Percentiles rank a stretch among this genome's conserved stretches.
Evolutionary conservation across 2,888 invertebrate species (phyloP).

Genomic region (Scrobipalpa costella): DNA sequence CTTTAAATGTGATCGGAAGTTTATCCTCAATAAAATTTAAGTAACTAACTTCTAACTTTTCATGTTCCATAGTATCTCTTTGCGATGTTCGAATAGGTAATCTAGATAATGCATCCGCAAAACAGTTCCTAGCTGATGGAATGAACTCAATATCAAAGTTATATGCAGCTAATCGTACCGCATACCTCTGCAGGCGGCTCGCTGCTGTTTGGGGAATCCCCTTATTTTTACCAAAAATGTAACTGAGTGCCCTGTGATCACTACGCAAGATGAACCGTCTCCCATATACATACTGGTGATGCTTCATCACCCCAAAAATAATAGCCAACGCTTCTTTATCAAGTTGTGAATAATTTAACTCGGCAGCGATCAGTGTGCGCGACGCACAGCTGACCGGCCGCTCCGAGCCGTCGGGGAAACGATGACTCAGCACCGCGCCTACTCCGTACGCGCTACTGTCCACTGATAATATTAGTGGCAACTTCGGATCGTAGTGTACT

Average conservation of each 20-base stretch:
- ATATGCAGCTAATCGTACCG: slow-evolving; percentile 44
- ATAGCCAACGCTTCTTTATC: slow-evolving; percentile 31
- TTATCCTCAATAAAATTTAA: slow-evolving; percentile 28
- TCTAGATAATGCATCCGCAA: slow-evolving; percentile 12
- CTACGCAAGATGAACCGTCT: slow-evolving; percentile 28
- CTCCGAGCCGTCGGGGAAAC: slow-evolving; percentile 36
- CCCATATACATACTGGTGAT: slow-evolving; percentile 14
- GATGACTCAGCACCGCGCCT: slow-evolving; percentile 23
- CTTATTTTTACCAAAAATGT: slow-evolving; percentile 45
- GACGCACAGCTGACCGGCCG: slow-evolving; percentile 35
- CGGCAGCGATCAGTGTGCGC: slow-evolving; percentile 28
- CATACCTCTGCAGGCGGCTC: slow-evolving; percentile 38
- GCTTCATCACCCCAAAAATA: slow-evolving; percentile 6
- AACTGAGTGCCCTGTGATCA: slow-evolving; percentile 56
- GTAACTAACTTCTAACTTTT: slow-evolving; percentile 16
- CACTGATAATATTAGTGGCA: slow-evolving; percentile 33
- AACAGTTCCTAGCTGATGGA: background rate
- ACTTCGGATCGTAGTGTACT: slow-evolving; percentile 26
- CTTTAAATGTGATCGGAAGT: slow-evolving; percentile 30
- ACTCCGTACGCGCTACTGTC: slow-evolving; percentile 34
- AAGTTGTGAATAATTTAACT: slow-evolving; percentile 31
- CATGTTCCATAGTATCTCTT: background rate
- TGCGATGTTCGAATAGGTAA: background rate
- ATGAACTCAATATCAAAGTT: slow-evolving; percentile 3
- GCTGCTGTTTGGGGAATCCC: slow-evolving; percentile 42